Base-by-base conservation (phyloP, 2,113 vertebrate species). In the Atherinomorus stipes region DNA sequence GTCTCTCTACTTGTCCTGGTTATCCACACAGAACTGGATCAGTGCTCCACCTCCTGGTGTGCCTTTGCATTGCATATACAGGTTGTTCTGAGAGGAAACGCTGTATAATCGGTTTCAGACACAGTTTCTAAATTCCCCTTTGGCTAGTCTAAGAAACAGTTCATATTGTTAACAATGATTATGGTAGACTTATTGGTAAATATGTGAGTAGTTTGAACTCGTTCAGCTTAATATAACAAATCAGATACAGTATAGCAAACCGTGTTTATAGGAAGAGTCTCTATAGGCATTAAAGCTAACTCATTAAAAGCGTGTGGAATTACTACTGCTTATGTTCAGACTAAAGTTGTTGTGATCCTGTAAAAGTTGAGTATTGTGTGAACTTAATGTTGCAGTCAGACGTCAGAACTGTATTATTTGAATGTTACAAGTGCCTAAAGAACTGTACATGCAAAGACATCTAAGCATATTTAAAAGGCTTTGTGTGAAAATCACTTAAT, bases 371-470 rank as follows among this genome's bases (percentile, higher is more conserved):
- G 42, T 76, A 26, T 58, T 75, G 62, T 74, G 76, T 72, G 59
- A 84, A 65, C 80, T 79, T 89, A 84, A 74, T 50, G 81, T 85
- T 65, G 69, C 83, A 79, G 78, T 85, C 77, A 76, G 70, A 71
- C 80, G 74, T 85, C 74, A 85, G 81, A 86, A 82, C 85, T 89
- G 88, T 91, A 89, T 78, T 81, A 58, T 87, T 79, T 85, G 72
- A 90, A 90, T 86, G 85, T 89, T 89, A 85, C 81, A 92, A 93
- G 92, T 93, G 92, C 92, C 92, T 93, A 80, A 84, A 86, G 76
- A 90, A 83, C 76, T 83, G 82, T 89, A 66, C 78, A 88, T 88
- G 89, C 81, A 81, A 75, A 63, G 40, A 81, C 69, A 77, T 83
- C 67, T 58, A 60, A 75, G 71, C 75, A 82, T 77, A 85, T 85